Evolutionary conservation across 2,797 vertebrate species (phyloP).

Genomic region (Zenarchopterus dispar): DNA sequence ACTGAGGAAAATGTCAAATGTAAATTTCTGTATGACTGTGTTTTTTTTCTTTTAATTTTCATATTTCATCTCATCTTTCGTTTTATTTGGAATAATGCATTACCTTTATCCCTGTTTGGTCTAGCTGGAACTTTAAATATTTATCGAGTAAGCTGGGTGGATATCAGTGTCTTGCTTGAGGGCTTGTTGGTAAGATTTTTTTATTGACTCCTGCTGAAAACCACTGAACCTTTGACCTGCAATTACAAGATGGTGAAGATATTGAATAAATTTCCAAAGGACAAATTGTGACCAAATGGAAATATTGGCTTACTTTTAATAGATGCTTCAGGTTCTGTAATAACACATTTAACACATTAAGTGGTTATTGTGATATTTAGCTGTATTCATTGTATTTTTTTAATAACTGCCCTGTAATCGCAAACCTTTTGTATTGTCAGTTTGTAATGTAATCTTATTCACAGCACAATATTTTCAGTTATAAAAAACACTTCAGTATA

Average conservation of each 20-base stretch:
- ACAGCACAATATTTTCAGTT: neutral
- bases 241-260: conserved; percentile 12
- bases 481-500: neutral
- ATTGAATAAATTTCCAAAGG: neutral
- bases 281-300: neutral
- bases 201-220: conserved; percentile 27
- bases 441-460: neutral
- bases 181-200: conserved; percentile 26
- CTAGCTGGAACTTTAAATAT: conserved; percentile 11
- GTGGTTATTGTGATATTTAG: neutral
- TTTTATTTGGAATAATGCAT: neutral
- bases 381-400: no score
- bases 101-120: neutral
- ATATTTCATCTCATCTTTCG: no score
- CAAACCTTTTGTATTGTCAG: neutral
- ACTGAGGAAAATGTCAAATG: no score
- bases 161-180: conserved; percentile 22
- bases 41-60: no score
- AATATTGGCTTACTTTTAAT: neutral
- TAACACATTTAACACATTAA: neutral
- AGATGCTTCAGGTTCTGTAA: neutral
- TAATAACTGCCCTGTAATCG: neutral
- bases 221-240: conserved; percentile 48
- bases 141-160: conserved; percentile 16
- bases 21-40: no score